Evolutionary conservation across 2,797 vertebrate genomes (phyloP).

Genomic region (Anisognathus igniventris): DNA sequence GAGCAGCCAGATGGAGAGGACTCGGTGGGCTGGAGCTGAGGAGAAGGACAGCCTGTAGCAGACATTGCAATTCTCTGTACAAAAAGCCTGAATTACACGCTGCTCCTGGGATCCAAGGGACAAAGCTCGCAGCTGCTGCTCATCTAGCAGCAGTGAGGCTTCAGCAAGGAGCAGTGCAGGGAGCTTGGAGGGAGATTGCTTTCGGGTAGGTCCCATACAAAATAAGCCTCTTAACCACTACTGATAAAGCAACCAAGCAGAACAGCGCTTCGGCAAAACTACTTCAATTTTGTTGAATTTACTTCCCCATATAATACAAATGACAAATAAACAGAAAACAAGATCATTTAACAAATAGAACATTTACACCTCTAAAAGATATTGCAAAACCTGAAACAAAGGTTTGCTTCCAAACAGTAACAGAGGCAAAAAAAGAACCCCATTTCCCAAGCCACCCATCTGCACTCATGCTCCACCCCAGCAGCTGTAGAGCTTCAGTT

Average conservation of each 20-base stretch:
- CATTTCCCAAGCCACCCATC: not conserved
- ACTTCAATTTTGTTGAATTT: not conserved
- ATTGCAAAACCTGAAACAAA: not conserved
- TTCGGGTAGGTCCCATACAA: not conserved
- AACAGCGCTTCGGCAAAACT: not conserved
- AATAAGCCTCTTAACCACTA: not conserved
- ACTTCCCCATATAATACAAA: not conserved
- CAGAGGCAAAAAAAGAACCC: not conserved
- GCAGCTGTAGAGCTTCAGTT: constrained; percentile 46
- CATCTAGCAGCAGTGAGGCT: not conserved
- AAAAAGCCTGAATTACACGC: not conserved
- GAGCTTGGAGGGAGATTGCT: not conserved
- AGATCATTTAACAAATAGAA: not conserved
- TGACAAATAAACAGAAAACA: not conserved
- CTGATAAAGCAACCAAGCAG: not conserved
- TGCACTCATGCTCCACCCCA: not conserved
- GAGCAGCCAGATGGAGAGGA: not conserved
- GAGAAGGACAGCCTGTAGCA: not conserved
- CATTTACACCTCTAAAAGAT: not conserved
- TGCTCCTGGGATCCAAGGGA: not conserved
- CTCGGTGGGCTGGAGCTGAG: not conserved
- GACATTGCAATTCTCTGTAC: not conserved
- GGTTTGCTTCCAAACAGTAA: not conserved
- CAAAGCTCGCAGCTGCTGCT: not conserved
- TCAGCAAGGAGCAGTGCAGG: not conserved